These are phyloP conservation scores for Drosophila phalerata DNA, from an alignment of 2,888 invertebrate species.

Conservation along the genomic window DNA sequence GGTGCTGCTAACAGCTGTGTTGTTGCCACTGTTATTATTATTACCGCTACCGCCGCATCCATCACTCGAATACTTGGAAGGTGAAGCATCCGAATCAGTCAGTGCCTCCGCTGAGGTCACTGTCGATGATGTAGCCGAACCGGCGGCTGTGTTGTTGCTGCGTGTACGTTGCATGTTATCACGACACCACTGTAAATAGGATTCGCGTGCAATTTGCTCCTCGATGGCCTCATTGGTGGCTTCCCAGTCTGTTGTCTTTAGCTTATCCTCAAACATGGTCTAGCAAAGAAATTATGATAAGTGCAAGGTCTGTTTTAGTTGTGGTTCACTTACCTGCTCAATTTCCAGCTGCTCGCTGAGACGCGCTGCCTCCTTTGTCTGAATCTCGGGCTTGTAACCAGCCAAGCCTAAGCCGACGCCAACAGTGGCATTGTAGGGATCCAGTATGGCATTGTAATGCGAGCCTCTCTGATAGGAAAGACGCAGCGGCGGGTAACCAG, in stretches of 20 bases:
- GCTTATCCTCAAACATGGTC: conserved; percentile 96
- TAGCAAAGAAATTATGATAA: conserved; percentile 75
- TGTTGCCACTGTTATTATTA: conserved; percentile 39
- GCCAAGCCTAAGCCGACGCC: conserved; percentile 95
- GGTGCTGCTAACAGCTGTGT: conserved; percentile 34
- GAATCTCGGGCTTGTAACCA: conserved; percentile 90
- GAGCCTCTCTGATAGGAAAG: conserved; percentile 94
- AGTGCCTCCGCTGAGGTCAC: conserved; percentile 83
- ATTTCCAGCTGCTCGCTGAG: conserved; percentile 92
- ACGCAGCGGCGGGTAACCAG: conserved; percentile 92
- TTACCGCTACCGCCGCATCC: conserved; percentile 49
- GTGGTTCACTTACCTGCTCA: conserved; percentile 88
- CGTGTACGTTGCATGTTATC: conserved; percentile 88
- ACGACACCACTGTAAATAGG: conserved; percentile 92
- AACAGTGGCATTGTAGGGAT: conserved; percentile 92
- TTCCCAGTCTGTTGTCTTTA: conserved; percentile 96
- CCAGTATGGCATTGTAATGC: conserved; percentile 95
- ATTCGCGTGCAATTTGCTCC: conserved; percentile 94
- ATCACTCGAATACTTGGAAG: conserved; percentile 78
- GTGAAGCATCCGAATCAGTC: conserved; percentile 82
- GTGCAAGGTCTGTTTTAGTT: neutral
- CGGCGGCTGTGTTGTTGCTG: conserved; percentile 63
- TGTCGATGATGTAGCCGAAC: conserved; percentile 80
- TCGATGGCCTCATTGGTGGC: conserved; percentile 96
- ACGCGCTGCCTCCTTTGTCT: conserved; percentile 90